Base-by-base conservation (phyloP, 1,140 invertebrate species). In the Drosophila triauraria region DNA sequence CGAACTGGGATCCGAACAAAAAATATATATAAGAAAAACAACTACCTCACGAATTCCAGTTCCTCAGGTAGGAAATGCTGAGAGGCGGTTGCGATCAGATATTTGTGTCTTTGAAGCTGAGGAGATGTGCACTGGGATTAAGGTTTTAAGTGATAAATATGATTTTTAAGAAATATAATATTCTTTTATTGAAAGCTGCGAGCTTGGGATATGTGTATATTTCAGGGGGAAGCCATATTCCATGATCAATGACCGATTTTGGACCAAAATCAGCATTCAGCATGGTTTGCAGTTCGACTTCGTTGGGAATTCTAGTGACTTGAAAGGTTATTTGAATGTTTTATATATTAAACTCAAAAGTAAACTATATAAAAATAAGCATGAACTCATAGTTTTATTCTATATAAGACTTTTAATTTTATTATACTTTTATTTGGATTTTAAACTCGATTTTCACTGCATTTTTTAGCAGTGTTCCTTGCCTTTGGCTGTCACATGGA, bases 1-100 rank as follows among this genome's bases (percentile, higher is more conserved):
- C 69, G 69, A 72, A 72, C 69, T 72, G 69, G 53, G 67, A 71
- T 71, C 53, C 67, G 69, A 71, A 59, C 40, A 6, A 53, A 53
- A 40, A 12, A 50, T 4, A 51, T 20, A 32, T 53, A 32, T 20
- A 13, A 25, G 27, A 67, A 67, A 53, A 53, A 67, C 20, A 69
- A 67, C 67, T 38, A 40, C 67, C 27, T 50, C 67, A 70, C 42
- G 68, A 71, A 72, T 72, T 71, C 69, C 53, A 72, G 69, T 72
- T 71, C 67, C 27, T 60, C 69, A 72, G 69, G 69, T 72, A 72
- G 67, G 67, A 72, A 43, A 51, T 35, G 23, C 44, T 7, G 7
- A 48, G 44, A 47, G 50, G 69, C 64, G 25, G 17, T 43, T 17
- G 68, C 47, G 23, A 40, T 71, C 67, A 20, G 65, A 72, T 72